Percentiles rank a stretch among this genome's conserved stretches.
Evolutionary conservation across 2,888 invertebrate species (phyloP).

Genomic region (Fragum whitleyi): DNA sequence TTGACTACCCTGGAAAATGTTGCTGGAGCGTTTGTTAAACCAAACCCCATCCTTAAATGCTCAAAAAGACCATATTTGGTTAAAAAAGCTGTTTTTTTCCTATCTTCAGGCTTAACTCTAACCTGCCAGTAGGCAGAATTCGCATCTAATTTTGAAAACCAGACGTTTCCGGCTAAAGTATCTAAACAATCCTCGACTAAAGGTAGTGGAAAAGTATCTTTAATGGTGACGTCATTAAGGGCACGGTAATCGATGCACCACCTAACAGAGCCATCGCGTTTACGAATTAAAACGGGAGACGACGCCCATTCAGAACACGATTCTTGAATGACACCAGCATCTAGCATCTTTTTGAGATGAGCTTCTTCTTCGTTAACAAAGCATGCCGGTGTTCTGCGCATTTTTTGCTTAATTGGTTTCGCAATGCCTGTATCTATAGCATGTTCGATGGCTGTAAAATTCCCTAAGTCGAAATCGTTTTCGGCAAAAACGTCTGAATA

Average conservation of each 20-base stretch:
- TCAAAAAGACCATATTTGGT: conserved; percentile 43
- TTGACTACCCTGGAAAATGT: conserved; percentile 51
- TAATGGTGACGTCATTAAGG: conserved; percentile 36
- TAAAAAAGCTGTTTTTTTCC: conserved; percentile 61
- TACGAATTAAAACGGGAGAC: conserved; percentile 32
- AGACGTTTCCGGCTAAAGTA: conserved; percentile 41
- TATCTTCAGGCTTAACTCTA: conserved; percentile 25
- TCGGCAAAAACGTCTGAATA: conserved; percentile 50
- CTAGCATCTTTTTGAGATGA: conserved; percentile 43
- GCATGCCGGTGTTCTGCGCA: conserved; percentile 51
- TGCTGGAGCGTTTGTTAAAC: conserved; percentile 34
- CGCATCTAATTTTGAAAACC: conserved; percentile 50
- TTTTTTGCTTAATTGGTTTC: conserved; percentile 43
- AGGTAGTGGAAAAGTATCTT: conserved; percentile 46
- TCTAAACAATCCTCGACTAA: conserved; percentile 45
- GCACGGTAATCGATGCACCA: conserved; percentile 48
- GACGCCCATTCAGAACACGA: conserved; percentile 49
- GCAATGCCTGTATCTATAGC: conserved; percentile 50
- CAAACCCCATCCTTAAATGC: conserved; percentile 28
- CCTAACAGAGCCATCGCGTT: conserved; percentile 20
- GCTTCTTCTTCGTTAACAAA: conserved; percentile 53
- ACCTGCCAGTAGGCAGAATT: conserved; percentile 60
- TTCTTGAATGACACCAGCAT: too few relatives aligned
- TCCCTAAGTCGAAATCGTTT: conserved; percentile 50
- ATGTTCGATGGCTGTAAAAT: conserved; percentile 52